Conservation (phyloP, 2,888 invertebrate species). For the Caenorhabditis sinica region DNA sequence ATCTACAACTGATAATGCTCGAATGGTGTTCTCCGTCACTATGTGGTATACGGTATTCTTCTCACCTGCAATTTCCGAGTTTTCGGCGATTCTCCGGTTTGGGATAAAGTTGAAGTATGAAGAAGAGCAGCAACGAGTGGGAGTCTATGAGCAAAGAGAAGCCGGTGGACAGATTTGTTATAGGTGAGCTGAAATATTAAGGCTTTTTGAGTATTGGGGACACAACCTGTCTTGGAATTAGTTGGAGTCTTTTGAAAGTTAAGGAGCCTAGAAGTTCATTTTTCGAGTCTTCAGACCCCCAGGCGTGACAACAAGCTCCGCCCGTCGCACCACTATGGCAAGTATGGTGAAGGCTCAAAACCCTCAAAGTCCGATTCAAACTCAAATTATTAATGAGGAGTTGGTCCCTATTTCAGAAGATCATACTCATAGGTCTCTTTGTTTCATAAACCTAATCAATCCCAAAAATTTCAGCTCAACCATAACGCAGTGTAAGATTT, state of each 20-base stretch:
- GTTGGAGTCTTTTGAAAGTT: too few species aligned
- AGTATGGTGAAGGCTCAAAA: background rate
- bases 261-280: too few species aligned
- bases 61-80: background rate
- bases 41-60: background rate
- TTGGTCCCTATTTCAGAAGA: too few species aligned
- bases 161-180: background rate
- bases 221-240: background rate
- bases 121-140: background rate
- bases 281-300: background rate
- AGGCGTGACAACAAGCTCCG: background rate
- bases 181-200: background rate
- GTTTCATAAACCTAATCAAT: too few species aligned
- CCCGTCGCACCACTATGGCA: background rate
- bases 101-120: background rate
- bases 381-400: background rate
- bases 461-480: background rate
- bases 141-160: background rate
- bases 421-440: too few species aligned
- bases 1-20: background rate
- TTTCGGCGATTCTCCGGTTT: background rate
- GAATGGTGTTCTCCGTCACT: background rate
- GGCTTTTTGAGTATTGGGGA: too few species aligned
- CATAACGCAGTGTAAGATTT: background rate
- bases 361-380: background rate